Evolutionary conservation across 2,888 invertebrate genomes (phyloP), one percentile per base, ranked within the genome.

Genomic region (Aleiodes testaceus): DNA sequence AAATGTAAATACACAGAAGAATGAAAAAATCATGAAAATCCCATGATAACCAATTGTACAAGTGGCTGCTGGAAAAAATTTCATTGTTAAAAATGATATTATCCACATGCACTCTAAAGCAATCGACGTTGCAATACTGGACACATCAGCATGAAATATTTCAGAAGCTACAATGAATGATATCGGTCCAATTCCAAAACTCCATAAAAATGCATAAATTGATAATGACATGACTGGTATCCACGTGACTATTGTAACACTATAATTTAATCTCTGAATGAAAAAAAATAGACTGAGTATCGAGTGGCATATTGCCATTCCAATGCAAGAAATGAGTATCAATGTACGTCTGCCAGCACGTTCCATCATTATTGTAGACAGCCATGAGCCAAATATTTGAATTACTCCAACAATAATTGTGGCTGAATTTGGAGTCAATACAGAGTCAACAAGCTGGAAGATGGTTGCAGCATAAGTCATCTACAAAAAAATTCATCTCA

Each of bases 331-430:
- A 45, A 88, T 76, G 3, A 90, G 78, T 7, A 91, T 81, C 9
- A 91, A 80, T 5, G 81, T 77, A 59, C 91, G 87, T 79, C 93
- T 88, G 0, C 93, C 93, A 59, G 90, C 90, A 52, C 87, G 89
- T 78, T 93, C 93, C 79, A 91, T 88, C 0, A 91, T 77, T 0
- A 87, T 63, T 0, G 89, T 87, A 0, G 90, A 88, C 0, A 88
- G 70, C 22, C 87, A 79, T 11, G 90, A 87, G 0, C 91, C 91
- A 2, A 82, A 53, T 0, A 91, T 83, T 72, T 92, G 90, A 0
- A 92, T 89, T 0, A 87, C 77, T 0, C 91, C 92, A 4, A 93
- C 89, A 20, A 91, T 82, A 0, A 93, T 91, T 0, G 92, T 90
- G 63, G 91, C 91, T 18, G 88, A 75, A 55, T 90, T 88, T 0